phyloP scores from a whole-genome alignment of 2,113 vertebrate genomes.

The Cisticola juncidis region DNA sequence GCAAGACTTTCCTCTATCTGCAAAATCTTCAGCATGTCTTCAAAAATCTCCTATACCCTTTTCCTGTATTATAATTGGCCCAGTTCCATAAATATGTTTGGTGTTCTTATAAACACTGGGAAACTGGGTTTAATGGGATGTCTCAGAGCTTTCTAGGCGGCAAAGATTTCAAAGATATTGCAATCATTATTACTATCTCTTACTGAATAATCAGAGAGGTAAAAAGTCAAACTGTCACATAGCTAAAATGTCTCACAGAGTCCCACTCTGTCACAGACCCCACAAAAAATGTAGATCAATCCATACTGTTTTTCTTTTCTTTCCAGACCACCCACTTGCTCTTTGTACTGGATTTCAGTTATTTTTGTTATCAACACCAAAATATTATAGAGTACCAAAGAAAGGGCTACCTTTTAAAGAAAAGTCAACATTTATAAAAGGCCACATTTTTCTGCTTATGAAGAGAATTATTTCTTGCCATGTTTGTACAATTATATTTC shows the following conservation, averaged over 20 bases:
- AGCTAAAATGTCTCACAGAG: background rate
- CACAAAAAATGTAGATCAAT: background rate
- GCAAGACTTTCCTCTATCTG: background rate
- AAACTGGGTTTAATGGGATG: background rate
- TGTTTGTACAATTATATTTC: constrained; percentile 16
- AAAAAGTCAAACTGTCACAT: background rate
- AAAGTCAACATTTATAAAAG: constrained; percentile 34
- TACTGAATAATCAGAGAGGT: background rate
- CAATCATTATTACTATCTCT: background rate
- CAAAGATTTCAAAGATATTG: background rate
- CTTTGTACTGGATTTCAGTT: constrained; percentile 10
- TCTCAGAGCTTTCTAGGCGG: background rate
- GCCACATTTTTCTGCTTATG: background rate
- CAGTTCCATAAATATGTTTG: background rate
- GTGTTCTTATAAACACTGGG: background rate
- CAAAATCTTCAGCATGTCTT: background rate
- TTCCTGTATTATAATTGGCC: background rate
- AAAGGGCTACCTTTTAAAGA: background rate
- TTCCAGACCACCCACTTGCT: constrained; percentile 35
- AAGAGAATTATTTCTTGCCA: background rate
- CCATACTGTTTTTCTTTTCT: background rate
- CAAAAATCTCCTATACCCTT: background rate
- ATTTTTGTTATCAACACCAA: constrained; percentile 9
- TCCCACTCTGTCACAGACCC: background rate
- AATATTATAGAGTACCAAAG: constrained; percentile 33